Conservation (phyloP, 92 coral and sea anemone genomes). For the Umimayanthus chanpuru region DNA sequence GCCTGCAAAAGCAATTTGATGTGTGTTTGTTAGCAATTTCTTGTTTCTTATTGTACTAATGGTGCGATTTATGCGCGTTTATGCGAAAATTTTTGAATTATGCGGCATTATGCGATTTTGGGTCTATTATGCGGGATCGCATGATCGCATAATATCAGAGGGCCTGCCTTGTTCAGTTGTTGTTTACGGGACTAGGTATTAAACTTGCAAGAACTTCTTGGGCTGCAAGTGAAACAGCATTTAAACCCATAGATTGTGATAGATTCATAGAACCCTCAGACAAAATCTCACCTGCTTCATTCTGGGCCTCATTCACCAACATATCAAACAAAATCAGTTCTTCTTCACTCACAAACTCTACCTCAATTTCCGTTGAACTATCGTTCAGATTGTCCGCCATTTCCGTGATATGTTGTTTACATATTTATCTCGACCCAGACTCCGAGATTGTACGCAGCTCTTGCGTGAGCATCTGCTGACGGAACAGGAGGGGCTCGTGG, state of each 20-base stretch:
- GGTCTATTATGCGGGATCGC: no score
- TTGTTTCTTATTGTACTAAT: no score
- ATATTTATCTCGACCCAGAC: not conserved
- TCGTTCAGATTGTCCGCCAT: conserved; percentile 19
- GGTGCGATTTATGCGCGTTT: no score
- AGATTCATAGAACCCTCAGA: no score
- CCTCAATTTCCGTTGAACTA: conserved; percentile 44
- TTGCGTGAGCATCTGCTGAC: not conserved
- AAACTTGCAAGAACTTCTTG: not conserved
- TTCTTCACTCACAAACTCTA: conserved; percentile 63
- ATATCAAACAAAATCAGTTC: conserved; percentile 52
- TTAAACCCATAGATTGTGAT: no score
- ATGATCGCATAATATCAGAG: no score
- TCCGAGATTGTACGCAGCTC: not conserved
- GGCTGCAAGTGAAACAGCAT: not conserved
- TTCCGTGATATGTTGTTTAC: conserved; percentile 13
- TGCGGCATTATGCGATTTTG: no score
- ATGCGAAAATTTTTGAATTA: no score
- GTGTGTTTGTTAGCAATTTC: no score
- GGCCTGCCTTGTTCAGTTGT: no score
- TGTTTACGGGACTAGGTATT: not conserved
- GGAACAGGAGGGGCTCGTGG: not conserved
- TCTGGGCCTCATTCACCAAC: conserved; percentile 30
- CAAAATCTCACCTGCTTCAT: conserved; percentile 1
- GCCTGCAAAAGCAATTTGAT: no score